Conservation (phyloP, 2,888 invertebrate genomes). For the Caenorhabditis drosophilae region DNA sequence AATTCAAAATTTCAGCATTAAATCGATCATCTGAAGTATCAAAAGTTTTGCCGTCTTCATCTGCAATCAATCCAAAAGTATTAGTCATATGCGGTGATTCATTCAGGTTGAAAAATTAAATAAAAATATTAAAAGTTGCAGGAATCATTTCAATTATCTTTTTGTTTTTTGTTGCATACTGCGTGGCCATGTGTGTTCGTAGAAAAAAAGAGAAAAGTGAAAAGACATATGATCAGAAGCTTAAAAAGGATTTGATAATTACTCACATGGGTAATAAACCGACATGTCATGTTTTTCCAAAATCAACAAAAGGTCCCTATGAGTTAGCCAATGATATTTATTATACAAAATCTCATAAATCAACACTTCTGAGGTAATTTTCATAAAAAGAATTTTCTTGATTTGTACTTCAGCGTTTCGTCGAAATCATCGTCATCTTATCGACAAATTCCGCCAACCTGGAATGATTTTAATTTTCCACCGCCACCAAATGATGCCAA, state of each 20-base stretch:
- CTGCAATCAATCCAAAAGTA: conserved; percentile 18
- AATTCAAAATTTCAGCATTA: conserved; percentile 7
- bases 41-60: conserved; percentile 13
- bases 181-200: conserved; percentile 23
- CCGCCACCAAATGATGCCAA: conserved; percentile 52
- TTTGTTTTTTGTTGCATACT: conserved; percentile 16
- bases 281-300: conserved; percentile 41
- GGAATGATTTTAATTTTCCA: conserved; percentile 61
- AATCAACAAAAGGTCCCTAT: conserved; percentile 19
- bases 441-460: conserved; percentile 40
- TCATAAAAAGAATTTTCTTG: no score
- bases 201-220: conserved; percentile 16
- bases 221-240: conserved; percentile 17
- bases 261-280: conserved; percentile 49
- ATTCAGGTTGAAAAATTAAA: no score
- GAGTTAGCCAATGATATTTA: conserved; percentile 28
- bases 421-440: conserved; percentile 41
- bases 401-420: conserved; percentile 44
- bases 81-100: conserved; percentile 12
- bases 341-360: conserved; percentile 35
- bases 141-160: conserved; percentile 28
- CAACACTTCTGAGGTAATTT: conserved; percentile 22
- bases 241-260: conserved; percentile 43
- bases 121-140: neutral
- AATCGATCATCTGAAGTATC: conserved; percentile 16